A percentile compares a stretch with the other conserved stretches of the same genome.
These are phyloP conservation scores for Colistium nudipinnis DNA, from an alignment of 2,113 vertebrate species.

Conservation along the genomic window DNA sequence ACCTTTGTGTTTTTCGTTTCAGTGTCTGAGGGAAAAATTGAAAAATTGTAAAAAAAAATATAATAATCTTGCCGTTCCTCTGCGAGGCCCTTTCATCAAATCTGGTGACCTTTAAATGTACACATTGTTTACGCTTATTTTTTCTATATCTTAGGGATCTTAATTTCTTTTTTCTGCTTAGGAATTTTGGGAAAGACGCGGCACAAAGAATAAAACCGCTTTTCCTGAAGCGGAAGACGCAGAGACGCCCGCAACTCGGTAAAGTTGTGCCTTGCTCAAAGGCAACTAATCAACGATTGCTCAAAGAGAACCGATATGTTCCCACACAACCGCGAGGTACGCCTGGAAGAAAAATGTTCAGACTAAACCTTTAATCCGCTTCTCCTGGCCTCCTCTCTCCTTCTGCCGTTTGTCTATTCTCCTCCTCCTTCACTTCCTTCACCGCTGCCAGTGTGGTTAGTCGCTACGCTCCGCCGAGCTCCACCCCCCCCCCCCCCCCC, in stretches of 20 bases:
- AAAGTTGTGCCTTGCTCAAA: constrained; percentile 46
- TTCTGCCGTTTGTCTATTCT: too few species aligned
- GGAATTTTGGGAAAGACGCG: background rate
- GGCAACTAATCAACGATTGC: constrained; percentile 38
- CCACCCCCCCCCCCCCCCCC: constrained; percentile 78
- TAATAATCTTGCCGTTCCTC: constrained; percentile 19
- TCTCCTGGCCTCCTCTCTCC: constrained; percentile 27
- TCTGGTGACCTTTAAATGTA: too few species aligned
- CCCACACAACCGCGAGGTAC: constrained; percentile 55
- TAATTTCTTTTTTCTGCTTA: background rate
- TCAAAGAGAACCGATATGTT: constrained; percentile 1
- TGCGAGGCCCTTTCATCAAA: constrained; percentile 14
- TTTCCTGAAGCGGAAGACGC: background rate
- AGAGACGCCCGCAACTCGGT: background rate
- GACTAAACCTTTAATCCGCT: constrained; percentile 68
- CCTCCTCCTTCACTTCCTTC: constrained; percentile 36
- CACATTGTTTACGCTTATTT: too few species aligned
- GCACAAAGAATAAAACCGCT: background rate
- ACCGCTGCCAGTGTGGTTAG: constrained; percentile 85
- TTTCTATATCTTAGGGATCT: too few species aligned
- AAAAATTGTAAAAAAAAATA: too few species aligned
- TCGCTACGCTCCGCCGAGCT: constrained; percentile 83
- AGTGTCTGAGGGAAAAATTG: constrained; percentile 33
- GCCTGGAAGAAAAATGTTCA: constrained; percentile 41
- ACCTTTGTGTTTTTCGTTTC: constrained; percentile 50